Evolutionary conservation across 2,888 invertebrate genomes (phyloP).

Genomic region (Mesorhabditis spiculigera): DNA sequence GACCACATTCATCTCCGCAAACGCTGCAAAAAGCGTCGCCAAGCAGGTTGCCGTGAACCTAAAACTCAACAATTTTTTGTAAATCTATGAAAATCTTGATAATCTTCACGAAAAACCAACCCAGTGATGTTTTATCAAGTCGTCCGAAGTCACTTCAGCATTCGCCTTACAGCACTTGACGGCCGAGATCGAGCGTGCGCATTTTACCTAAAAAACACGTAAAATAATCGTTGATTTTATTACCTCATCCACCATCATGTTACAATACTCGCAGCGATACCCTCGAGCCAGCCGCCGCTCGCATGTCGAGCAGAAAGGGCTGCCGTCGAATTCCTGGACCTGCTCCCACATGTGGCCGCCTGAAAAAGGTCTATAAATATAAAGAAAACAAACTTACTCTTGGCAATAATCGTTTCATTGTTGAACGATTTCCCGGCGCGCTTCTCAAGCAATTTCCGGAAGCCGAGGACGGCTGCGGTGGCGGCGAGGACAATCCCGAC

Average conservation of each 20-base stretch:
- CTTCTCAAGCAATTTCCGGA: constrained; percentile 27
- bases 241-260: constrained; percentile 31
- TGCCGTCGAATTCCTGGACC: constrained; percentile 23
- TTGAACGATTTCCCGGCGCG: constrained; percentile 31
- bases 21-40: constrained; percentile 38
- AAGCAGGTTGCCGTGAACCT: constrained; percentile 40
- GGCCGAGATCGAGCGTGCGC: constrained; percentile 2
- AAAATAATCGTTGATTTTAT: neutral
- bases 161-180: constrained; percentile 12
- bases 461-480: constrained; percentile 18
- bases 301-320: constrained; percentile 31
- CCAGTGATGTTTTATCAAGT: constrained; percentile 16
- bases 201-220: constrained; percentile 10
- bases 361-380: constrained; percentile 13
- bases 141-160: neutral
- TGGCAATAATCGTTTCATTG: constrained; percentile 21
- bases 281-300: constrained; percentile 27
- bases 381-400: constrained; percentile 23
- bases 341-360: constrained; percentile 39
- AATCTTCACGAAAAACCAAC: constrained; percentile 1
- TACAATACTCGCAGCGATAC: constrained; percentile 38
- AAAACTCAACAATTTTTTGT: neutral
- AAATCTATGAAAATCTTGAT: neutral
- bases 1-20: constrained; percentile 42
- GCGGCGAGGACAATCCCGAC: constrained; percentile 10